Evolutionary conservation across 1,140 invertebrate species (phyloP).

Genomic region (Drosophila nannoptera): DNA sequence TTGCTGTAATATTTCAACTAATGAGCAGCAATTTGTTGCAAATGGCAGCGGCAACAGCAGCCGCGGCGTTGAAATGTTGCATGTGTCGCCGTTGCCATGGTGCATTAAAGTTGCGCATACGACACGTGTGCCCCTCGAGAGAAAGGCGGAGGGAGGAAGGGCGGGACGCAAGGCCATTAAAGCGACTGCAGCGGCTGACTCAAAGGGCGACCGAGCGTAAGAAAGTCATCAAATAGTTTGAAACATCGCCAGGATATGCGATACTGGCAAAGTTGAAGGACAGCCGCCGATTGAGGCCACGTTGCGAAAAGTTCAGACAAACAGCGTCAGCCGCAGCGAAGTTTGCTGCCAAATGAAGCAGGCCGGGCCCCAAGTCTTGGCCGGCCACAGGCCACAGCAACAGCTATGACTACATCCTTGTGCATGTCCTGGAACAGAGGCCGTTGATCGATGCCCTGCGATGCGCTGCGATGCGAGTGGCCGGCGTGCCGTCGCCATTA

Average conservation of each 20-base stretch:
- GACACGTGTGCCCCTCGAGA: slow-evolving; percentile 20
- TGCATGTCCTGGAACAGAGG: slow-evolving; percentile 24
- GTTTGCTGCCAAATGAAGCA: slow-evolving; percentile 55
- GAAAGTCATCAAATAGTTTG: slow-evolving; percentile 69
- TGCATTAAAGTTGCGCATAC: slow-evolving; percentile 43
- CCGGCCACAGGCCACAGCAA: background rate
- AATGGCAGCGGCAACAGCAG: slow-evolving; percentile 45
- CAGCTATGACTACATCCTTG: slow-evolving; percentile 1
- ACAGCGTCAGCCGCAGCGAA: slow-evolving; percentile 27
- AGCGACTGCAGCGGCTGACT: slow-evolving; percentile 36
- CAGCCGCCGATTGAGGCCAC: slow-evolving; percentile 66
- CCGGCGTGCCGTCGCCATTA: slow-evolving; percentile 58
- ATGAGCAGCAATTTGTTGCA: slow-evolving; percentile 74
- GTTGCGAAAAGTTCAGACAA: slow-evolving; percentile 64
- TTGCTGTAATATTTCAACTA: slow-evolving; percentile 53
- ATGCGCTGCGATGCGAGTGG: slow-evolving; percentile 30
- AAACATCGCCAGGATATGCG: slow-evolving; percentile 34
- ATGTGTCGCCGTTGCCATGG: slow-evolving; percentile 46
- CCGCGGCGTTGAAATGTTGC: slow-evolving; percentile 27
- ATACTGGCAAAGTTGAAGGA: slow-evolving; percentile 60
- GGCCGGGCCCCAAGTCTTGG: slow-evolving; percentile 25
- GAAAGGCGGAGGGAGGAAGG: background rate
- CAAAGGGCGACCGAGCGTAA: slow-evolving; percentile 54
- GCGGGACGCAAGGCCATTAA: slow-evolving; percentile 36
- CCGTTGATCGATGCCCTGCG: slow-evolving; percentile 51